phyloP scores from a whole-genome alignment of 2,113 vertebrate species.

The Brachyhypopomus gauderio region DNA sequence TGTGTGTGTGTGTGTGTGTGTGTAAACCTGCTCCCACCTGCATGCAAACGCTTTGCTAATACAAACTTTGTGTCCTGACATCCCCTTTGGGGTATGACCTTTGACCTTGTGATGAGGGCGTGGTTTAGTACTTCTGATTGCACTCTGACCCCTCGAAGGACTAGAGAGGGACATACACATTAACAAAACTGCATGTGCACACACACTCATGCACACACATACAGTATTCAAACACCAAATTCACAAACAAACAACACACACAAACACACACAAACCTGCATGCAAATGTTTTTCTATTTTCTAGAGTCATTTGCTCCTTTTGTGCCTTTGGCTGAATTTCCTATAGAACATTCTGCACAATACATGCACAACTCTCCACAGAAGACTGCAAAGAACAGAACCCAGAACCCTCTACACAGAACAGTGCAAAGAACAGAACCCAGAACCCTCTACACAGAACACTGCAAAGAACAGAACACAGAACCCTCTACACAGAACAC shows the following conservation, averaged over 20 bases:
- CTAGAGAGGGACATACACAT: neutral
- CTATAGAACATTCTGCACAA: no score
- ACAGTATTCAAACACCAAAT: neutral
- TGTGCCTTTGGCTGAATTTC: neutral
- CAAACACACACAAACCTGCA: neutral
- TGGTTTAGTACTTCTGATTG: slow-evolving; percentile 46
- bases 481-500: no score
- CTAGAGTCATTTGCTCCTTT: neutral
- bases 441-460: no score
- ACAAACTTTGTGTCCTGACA: slow-evolving; percentile 35
- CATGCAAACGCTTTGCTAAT: slow-evolving; percentile 32
- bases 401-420: neutral
- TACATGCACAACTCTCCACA: neutral
- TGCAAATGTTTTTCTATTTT: neutral
- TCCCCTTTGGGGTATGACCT: slow-evolving; percentile 33
- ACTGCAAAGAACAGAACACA: no score
- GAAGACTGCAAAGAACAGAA: neutral
- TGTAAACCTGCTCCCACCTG: slow-evolving; percentile 50
- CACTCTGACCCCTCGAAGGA: slow-evolving; percentile 45
- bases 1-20: slow-evolving; percentile 25
- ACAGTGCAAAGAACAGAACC: no score
- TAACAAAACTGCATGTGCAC: slow-evolving; percentile 3
- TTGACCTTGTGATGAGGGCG: slow-evolving; percentile 39
- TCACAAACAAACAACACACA: slow-evolving; percentile 2
- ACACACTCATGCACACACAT: slow-evolving; percentile 9